Evolutionary conservation across 35 echinoderm and acorn worm genomes (phyloP).

Genomic region (Amphiura filiformis): DNA sequence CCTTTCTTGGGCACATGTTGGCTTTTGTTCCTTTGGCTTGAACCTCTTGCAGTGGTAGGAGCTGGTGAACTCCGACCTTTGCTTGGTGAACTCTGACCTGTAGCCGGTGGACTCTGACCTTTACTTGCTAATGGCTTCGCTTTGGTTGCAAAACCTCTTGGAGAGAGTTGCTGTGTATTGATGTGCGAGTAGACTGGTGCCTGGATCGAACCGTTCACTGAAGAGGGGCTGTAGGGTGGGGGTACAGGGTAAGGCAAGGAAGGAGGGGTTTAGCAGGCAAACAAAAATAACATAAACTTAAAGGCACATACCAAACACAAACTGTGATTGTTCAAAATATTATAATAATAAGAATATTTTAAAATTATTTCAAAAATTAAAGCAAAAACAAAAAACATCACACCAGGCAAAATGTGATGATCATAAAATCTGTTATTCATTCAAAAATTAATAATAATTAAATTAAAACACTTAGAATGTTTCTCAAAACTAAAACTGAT

Average conservation of each 20-base stretch:
- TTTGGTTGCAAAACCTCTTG: background rate
- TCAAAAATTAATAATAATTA: too few species aligned
- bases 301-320: slow-evolving; percentile 6
- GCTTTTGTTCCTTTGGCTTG: background rate
- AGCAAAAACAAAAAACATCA: too few species aligned
- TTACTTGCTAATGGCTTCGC: background rate
- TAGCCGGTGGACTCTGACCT: background rate
- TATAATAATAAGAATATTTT: background rate
- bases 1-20: background rate
- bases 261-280: background rate
- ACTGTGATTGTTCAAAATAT: background rate
- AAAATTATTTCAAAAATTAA: background rate
- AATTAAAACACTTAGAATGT: too few species aligned
- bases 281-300: slow-evolving; percentile 15
- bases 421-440: too few species aligned
- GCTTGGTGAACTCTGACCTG: slow-evolving; percentile 3
- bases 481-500: too few species aligned
- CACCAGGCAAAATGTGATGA: background rate
- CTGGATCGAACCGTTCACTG: background rate
- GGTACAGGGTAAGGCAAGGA: background rate
- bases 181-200: background rate
- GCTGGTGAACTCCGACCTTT: background rate
- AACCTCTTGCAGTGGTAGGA: background rate
- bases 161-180: background rate
- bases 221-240: slow-evolving; percentile 2